Base-by-base conservation (phyloP, 2,888 invertebrate species). In the Pilophorus perplexus region DNA sequence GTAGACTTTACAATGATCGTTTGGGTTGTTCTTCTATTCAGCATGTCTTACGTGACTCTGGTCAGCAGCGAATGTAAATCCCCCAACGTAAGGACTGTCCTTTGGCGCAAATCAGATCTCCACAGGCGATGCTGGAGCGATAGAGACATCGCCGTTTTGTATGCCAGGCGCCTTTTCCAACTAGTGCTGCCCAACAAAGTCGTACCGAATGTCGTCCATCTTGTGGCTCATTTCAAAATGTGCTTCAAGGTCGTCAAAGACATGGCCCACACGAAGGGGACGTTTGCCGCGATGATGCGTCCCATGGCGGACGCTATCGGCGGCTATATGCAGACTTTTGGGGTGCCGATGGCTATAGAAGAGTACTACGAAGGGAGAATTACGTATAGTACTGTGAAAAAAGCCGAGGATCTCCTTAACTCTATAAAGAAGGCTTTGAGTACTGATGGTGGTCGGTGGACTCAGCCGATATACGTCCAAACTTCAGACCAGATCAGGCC, bases 311-410 rank as follows among this genome's bases (percentile, higher is more conserved):
- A 71, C 27, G 55, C 60, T 4, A 67, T 71, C 18, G 4, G 83
- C 81, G 71, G 77, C 76, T 44, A 84, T 73, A 75, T 87, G 22
- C 81, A 83, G 72, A 78, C 80, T 48, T 82, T 82, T 74, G 78
- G 84, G 8, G 73, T 86, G 10, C 86, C 87, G 0, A 75, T 83
- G 0, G 80, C 83, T 0, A 84, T 82, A 72, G 79, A 80, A 50
- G 80, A 83, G 0, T 87, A 80, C 75, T 87, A 87, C 71, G 82
- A 83, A 3, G 87, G 86, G 0, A 79, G 80, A 10, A 77, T 85
- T 1, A 79, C 81, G 40, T 82, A 81, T 73, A 75, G 78, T n/a
- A n/a, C n/a, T n/a, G n/a, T n/a, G n/a, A n/a, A n/a, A n/a, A n/a
- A n/a, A n/a, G n/a, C n/a, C n/a, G 80, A 80, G 68, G 76, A 81